phyloP scores from a whole-genome alignment of 2,888 invertebrate genomes.

The Thera britannica region DNA sequence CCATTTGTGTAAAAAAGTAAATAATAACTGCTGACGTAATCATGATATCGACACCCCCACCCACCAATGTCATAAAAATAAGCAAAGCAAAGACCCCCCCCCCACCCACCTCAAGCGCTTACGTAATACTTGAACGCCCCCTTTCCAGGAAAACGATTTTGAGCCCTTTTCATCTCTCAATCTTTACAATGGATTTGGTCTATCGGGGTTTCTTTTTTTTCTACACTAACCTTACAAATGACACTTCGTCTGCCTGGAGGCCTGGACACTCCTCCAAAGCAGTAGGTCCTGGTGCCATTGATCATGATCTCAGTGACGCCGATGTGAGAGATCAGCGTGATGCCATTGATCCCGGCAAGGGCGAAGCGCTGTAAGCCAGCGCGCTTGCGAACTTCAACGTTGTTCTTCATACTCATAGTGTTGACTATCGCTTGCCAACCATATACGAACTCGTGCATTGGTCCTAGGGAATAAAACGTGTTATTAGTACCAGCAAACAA shows the following conservation, averaged over 20 bases:
- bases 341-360: constrained; percentile 78
- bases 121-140: too few species aligned
- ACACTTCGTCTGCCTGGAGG: constrained; percentile 75
- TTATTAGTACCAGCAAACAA: neutral
- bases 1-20: too few species aligned
- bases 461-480: constrained; percentile 53
- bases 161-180: too few species aligned
- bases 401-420: constrained; percentile 81
- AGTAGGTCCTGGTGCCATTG: constrained; percentile 75
- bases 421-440: constrained; percentile 82
- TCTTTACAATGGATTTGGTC: too few species aligned
- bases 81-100: too few species aligned
- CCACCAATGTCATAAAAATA: too few species aligned
- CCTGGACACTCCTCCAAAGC: constrained; percentile 76
- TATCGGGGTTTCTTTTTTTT: too few species aligned
- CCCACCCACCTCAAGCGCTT: too few species aligned
- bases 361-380: constrained; percentile 79
- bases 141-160: too few species aligned
- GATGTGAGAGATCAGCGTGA: constrained; percentile 77
- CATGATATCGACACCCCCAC: too few species aligned
- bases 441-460: constrained; percentile 81
- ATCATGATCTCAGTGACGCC: constrained; percentile 81
- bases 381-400: constrained; percentile 78
- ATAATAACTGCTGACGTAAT: too few species aligned
- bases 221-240: constrained; percentile 66